Conservation (phyloP, 37 sponge, comb jelly and placozoan species). For the Hexactinellida sp. region DNA sequence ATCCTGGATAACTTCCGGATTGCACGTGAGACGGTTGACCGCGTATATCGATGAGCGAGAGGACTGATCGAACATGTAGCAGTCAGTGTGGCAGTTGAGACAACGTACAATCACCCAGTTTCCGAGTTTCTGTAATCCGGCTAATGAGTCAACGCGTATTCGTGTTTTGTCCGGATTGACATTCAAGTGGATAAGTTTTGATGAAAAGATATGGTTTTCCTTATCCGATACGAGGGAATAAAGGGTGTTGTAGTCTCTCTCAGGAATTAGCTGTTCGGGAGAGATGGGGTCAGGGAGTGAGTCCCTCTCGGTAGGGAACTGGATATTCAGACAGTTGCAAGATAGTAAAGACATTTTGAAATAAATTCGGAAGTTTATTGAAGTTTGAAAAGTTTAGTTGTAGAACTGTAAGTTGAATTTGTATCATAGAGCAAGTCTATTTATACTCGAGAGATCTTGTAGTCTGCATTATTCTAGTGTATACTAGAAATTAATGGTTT, state of each 20-base stretch:
- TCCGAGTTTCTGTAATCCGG: not conserved
- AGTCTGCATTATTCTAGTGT: too few relatives aligned
- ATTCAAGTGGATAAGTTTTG: not conserved
- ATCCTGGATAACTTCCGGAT: not conserved
- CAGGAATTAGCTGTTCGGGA: not conserved
- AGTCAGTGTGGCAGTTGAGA: not conserved
- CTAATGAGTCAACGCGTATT: not conserved
- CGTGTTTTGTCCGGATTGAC: not conserved
- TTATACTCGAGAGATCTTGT: too few relatives aligned
- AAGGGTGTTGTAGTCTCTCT: slow-evolving; percentile 3
- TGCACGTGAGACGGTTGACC: not conserved
- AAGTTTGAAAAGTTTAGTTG: too few relatives aligned
- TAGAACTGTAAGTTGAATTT: too few relatives aligned
- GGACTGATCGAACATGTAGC: not conserved
- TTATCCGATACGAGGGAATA: not conserved
- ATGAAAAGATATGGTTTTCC: not conserved
- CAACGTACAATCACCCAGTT: not conserved
- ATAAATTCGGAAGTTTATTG: too few relatives aligned
- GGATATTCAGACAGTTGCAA: not conserved
- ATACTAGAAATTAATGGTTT: too few relatives aligned
- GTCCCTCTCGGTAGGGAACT: not conserved
- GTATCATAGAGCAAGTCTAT: too few relatives aligned
- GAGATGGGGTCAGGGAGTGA: not conserved
- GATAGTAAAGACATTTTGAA: slow-evolving; percentile 5
- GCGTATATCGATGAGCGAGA: not conserved